These are phyloP conservation scores for Steatornis caripensis DNA, from an alignment of 2,113 vertebrate species.

Conservation along the genomic window DNA sequence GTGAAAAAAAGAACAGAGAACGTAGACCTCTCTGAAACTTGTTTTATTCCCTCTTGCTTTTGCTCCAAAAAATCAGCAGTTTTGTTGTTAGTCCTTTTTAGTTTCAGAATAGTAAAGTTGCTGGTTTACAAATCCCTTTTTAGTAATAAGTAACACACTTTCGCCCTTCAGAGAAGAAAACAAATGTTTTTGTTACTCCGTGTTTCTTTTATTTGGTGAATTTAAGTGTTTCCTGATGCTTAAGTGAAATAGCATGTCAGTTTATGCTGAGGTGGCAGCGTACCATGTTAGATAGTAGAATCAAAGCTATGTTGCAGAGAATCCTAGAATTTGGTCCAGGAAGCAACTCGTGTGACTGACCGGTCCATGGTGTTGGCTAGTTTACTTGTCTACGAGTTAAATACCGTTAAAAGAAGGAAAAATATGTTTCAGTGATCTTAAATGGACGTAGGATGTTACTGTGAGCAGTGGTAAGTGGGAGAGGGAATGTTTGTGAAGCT, in stretches of 20 bases:
- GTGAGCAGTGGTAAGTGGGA: background rate
- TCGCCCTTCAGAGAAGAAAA: background rate
- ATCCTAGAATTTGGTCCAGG: background rate
- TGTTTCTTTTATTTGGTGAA: background rate
- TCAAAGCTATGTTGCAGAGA: background rate
- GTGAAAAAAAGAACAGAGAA: background rate
- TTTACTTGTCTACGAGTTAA: background rate
- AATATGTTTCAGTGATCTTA: background rate
- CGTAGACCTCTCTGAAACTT: background rate
- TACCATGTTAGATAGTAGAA: background rate
- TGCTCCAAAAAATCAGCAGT: background rate
- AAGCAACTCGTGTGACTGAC: background rate
- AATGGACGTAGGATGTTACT: background rate
- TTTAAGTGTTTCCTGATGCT: background rate
- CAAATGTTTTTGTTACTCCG: background rate
- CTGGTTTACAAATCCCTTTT: background rate
- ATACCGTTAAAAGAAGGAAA: background rate
- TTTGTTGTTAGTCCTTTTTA: background rate
- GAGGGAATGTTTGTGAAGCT: background rate
- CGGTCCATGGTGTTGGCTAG: too few relatives aligned
- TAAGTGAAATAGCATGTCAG: background rate
- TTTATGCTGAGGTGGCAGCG: background rate
- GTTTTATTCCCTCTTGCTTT: background rate
- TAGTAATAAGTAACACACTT: background rate
- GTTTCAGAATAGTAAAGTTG: background rate